phyloP scores from a whole-genome alignment of 2,797 vertebrate species.

The Lycodopsis pacificus region DNA sequence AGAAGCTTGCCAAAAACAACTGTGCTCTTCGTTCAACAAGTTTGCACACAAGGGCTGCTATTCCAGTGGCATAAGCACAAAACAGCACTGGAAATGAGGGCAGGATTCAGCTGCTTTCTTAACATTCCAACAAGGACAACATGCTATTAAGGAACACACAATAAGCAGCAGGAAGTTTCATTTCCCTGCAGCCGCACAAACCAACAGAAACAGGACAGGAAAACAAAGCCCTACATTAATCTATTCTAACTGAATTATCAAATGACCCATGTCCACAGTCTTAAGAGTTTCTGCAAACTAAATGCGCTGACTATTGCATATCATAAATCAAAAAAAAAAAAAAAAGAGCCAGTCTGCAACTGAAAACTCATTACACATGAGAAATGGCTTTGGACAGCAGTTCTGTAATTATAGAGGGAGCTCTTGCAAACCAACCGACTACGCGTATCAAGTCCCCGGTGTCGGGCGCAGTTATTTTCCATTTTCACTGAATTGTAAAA shows the following conservation, averaged over 20 bases:
- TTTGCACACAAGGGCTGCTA: not conserved
- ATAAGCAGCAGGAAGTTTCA: slow-evolving; percentile 71
- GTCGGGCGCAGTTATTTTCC: slow-evolving; percentile 14
- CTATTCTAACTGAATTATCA: slow-evolving; percentile 40
- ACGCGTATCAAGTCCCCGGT: slow-evolving; percentile 5
- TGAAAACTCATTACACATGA: slow-evolving; percentile 47
- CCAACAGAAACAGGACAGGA: slow-evolving; percentile 39
- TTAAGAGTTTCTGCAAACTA: slow-evolving; percentile 2
- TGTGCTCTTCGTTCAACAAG: slow-evolving; percentile 18
- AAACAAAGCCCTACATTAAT: slow-evolving; percentile 53
- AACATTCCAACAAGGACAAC: slow-evolving; percentile 56
- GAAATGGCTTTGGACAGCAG: slow-evolving; percentile 50
- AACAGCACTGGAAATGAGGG: not conserved
- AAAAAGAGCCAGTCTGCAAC: slow-evolving; percentile 12
- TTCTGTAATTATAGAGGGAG: slow-evolving; percentile 67
- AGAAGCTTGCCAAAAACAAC: slow-evolving; percentile 24
- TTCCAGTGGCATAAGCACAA: not conserved
- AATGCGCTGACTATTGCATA: slow-evolving; percentile 23
- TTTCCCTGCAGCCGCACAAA: slow-evolving; percentile 54
- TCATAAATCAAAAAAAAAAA: slow-evolving; percentile 37
- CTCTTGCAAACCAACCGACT: slow-evolving; percentile 31
- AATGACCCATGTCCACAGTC: slow-evolving; percentile 15
- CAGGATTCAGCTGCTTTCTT: slow-evolving; percentile 35
- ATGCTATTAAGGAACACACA: slow-evolving; percentile 49
- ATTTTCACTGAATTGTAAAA: slow-evolving; percentile 14